Evolutionary conservation across 2,797 vertebrate species (phyloP), one percentile per base, ranked within the genome.

Genomic region (Halcyon badia): DNA sequence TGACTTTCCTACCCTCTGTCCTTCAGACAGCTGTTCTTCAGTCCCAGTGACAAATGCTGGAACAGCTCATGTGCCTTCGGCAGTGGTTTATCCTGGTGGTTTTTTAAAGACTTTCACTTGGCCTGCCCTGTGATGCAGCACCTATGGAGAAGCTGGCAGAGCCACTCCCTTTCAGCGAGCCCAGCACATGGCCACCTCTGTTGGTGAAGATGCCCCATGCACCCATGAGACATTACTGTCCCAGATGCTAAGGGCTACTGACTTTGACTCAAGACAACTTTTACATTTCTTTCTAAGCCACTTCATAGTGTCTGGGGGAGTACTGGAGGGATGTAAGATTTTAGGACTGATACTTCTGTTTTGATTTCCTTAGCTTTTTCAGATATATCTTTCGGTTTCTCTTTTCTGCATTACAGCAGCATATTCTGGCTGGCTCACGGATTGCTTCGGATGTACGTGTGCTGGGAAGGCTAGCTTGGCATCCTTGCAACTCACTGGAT

Each of bases 181-280:
- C 8, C 12, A 28, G 11, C 1, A 0, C 25, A 3, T 1, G 5
- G 19, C 20, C 13, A 10, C 5, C 31, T 52, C 4, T 1, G 1
- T 3, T 20, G 39, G 6, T 48, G 28, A 82, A 82, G 33, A 24
- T 26, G 6, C 57, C 28, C 7, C 24, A 14, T 28, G 16, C 2
- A 1, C 11, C 12, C 1, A 1, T 1, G 5, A 20, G 28, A 81
- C 16, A 13, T 13, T 48, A 52, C 28, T 81, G 44, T 68, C 69
- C 4, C 25, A 37, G 10, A 64, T 37, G 20, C 15, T n/a, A 44
- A 64, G 7, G 13, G 14, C 28, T 79, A 35, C 14, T 31, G 37
- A 31, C 30, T 87, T 89, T 64, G 19, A 31, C 58, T 79, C 14
- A 24, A 25, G 12, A 41, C 44, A 33, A 9, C 6, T 41, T 57